Percentiles rank a stretch among this genome's conserved stretches.
Evolutionary conservation across 2,113 vertebrate genomes (phyloP).

Genomic region (Sclerurus mexicanus): DNA sequence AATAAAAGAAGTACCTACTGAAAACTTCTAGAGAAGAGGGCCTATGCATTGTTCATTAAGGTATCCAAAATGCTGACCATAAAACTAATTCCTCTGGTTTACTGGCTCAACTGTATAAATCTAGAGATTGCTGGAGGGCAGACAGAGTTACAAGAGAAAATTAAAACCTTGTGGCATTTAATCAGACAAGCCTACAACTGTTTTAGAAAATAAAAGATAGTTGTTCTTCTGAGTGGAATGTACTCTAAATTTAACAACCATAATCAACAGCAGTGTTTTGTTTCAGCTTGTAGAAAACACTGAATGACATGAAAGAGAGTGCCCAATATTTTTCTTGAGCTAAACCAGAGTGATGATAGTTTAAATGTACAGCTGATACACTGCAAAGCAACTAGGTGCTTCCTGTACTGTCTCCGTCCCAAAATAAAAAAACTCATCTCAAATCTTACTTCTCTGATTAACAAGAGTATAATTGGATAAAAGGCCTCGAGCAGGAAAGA

Average conservation of each 20-base stretch:
- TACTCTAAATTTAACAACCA: conserved; percentile 2
- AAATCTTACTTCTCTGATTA: conserved; percentile 55
- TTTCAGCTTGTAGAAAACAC: conserved; percentile 10
- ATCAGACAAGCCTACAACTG: conserved; percentile 12
- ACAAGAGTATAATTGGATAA: conserved; percentile 67
- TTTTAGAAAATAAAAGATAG: not conserved
- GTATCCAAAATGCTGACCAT: not conserved
- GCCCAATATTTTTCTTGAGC: not conserved
- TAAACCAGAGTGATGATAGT: not conserved
- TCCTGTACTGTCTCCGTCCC: conserved; percentile 47
- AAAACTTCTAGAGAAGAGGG: not conserved
- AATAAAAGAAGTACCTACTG: not conserved
- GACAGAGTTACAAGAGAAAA: conserved; percentile 16
- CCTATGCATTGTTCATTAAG: not conserved
- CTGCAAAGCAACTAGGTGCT: conserved; percentile 9
- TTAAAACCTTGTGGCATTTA: conserved; percentile 28
- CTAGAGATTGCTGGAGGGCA: not conserved
- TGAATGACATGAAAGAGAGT: not conserved
- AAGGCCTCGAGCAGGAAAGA: conserved; percentile 63
- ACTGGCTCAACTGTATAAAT: conserved; percentile 1
- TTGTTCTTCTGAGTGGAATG: not conserved
- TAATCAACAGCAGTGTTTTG: conserved; percentile 28
- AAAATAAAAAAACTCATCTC: conserved; percentile 46
- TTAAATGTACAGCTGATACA: not conserved
- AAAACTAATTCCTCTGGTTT: not conserved